Base-by-base conservation (phyloP, 2,888 invertebrate genomes). In the Eilema caniola region DNA sequence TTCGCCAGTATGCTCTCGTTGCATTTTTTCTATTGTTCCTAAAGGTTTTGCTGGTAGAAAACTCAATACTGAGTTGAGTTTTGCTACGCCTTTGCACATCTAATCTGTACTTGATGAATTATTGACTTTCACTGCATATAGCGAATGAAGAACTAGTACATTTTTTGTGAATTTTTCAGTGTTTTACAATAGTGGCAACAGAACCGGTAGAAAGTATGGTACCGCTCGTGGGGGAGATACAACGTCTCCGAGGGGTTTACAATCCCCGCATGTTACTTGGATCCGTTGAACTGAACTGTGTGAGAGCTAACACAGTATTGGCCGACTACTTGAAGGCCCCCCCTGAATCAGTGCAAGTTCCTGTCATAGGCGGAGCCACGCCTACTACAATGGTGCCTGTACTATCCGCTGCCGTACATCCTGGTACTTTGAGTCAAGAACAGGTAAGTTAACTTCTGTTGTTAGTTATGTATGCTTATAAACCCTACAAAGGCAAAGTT, bases 281-380 rank as follows among this genome's bases (percentile, higher is more conserved):
- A 57, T 96, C 97, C 65, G 97, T 97, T 25, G 96, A 97, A 70
- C 89, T 97, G 66, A 97, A 97, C 90, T 95, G 97, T 73, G 97
- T 97, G 56, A 92, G 97, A 72, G 96, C 97, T 0, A 97, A 97
- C 88, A 96, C 97, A 0, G 97, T 97, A 82, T 93, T 97, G 33
- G 96, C 97, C 0, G 97, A 97, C 85, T 96, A 96, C 67, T 83
- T 96, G 89, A 92, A 95, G 20, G 90, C 96, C 59, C 96, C 97
- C 69, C 97, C 97, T 0, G 93, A 96, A 77, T 87, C 95, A 7
- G 96, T 97, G 7, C 93, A 95, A 65, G 96, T 97, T 59, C 97
- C 97, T 0, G 97, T 97, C 0, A 87, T 95, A 16, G 97, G 97
- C 3, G 97, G 97, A 3, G 97, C 97, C 83, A 96, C 97, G n/a